phyloP scores from a whole-genome alignment of 1,140 invertebrate genomes.

The Vanessa tameamea region DNA sequence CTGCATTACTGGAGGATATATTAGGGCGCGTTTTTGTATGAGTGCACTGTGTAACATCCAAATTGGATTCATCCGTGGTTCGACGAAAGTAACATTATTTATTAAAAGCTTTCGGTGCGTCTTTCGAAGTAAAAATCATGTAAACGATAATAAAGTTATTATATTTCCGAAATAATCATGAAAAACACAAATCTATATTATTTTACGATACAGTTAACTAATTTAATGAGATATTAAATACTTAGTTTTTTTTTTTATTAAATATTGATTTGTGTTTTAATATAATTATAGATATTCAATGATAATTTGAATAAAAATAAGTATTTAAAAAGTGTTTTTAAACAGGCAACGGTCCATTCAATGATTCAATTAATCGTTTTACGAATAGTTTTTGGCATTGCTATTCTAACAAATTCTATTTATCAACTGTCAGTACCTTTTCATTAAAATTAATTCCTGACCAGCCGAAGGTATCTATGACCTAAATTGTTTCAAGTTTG shows the following conservation, averaged over 20 bases:
- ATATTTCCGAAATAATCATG: too few relatives aligned
- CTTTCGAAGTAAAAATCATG: neutral
- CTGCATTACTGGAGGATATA: neutral
- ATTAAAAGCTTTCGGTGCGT: slow-evolving; percentile 35
- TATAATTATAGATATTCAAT: too few relatives aligned
- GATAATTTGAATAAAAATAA: too few relatives aligned
- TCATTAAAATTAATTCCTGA: slow-evolving; percentile 23
- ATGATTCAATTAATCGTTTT: neutral
- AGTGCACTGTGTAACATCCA: slow-evolving; percentile 8
- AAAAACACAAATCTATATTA: too few relatives aligned
- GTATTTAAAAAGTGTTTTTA: neutral
- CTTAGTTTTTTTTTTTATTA: too few relatives aligned
- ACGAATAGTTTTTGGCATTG: neutral
- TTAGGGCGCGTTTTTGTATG: neutral
- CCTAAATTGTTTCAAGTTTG: slow-evolving; percentile 56
- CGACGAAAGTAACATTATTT: slow-evolving; percentile 40
- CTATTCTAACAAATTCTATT: slow-evolving; percentile 4
- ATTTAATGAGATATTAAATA: too few relatives aligned
- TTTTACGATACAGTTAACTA: too few relatives aligned
- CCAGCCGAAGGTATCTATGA: slow-evolving; percentile 34
- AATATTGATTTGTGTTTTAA: neutral
- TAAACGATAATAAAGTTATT: too few relatives aligned
- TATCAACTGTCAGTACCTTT: neutral
- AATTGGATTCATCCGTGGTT: slow-evolving; percentile 37
- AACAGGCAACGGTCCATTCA: neutral